These are phyloP conservation scores for Gambusia holbrooki DNA, from an alignment of 2,113 vertebrate species.

Conservation along the genomic window DNA sequence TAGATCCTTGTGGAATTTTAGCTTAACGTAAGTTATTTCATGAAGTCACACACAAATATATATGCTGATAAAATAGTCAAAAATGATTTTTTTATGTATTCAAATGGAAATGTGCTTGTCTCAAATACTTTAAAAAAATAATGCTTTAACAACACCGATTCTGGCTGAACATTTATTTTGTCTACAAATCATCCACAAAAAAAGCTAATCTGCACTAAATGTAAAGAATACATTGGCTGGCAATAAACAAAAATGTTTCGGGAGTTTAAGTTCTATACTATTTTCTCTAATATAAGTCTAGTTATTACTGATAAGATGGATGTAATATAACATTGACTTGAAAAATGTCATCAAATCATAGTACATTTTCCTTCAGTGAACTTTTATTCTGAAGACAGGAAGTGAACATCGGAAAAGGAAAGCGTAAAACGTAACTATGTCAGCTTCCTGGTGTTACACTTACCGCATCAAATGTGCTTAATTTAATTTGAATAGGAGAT, in stretches of 20 bases:
- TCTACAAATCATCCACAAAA: too few relatives aligned
- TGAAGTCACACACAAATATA: not conserved
- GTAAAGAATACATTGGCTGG: too few relatives aligned
- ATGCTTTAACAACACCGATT: not conserved
- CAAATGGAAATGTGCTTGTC: not conserved
- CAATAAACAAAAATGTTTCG: not conserved
- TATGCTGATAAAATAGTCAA: not conserved
- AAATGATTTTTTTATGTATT: not conserved
- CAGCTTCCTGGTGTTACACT: not conserved
- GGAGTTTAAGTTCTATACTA: not conserved
- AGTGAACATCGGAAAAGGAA: not conserved
- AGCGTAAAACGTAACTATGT: not conserved
- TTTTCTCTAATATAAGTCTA: not conserved
- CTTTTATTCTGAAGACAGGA: conserved; percentile 44
- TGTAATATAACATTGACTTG: too few relatives aligned
- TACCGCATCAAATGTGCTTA: accelerated
- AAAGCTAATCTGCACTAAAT: too few relatives aligned
- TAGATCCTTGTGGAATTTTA: not conserved
- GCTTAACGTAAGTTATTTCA: not conserved
- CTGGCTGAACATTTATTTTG: too few relatives aligned
- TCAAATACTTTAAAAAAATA: not conserved
- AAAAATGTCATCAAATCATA: too few relatives aligned
- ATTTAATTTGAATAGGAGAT: accelerated
- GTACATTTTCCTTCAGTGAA: not conserved
- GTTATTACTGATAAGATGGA: not conserved